phyloP scores from a whole-genome alignment of 2,113 vertebrate species.

The Phyllopteryx taeniolatus region DNA sequence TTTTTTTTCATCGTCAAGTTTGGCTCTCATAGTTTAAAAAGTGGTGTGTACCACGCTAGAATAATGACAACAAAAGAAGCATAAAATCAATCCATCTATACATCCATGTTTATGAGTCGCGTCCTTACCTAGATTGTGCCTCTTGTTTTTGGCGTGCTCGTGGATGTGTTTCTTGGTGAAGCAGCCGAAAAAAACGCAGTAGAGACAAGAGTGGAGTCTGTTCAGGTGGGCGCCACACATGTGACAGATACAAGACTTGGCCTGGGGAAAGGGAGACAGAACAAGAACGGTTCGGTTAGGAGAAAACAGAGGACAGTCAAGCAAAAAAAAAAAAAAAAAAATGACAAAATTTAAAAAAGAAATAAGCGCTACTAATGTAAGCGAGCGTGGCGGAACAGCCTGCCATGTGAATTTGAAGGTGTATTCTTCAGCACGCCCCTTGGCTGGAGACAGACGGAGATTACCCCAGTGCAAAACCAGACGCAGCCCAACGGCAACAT shows the following conservation, averaged over 20 bases:
- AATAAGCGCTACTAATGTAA: neutral
- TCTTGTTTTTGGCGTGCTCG: constrained; percentile 95
- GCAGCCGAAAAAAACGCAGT: constrained; percentile 98
- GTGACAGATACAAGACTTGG: constrained; percentile 77
- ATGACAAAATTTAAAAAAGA: neutral
- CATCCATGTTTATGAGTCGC: neutral
- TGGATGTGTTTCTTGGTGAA: constrained; percentile 99
- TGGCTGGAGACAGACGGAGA: constrained; percentile 28
- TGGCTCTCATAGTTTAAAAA: too few species aligned
- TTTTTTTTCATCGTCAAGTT: too few species aligned
- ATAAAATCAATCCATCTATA: neutral
- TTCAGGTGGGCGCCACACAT: constrained; percentile 82
- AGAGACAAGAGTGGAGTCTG: constrained; percentile 97
- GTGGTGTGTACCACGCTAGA: neutral
- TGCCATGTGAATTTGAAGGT: constrained; percentile 34
- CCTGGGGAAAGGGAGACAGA: constrained; percentile 44
- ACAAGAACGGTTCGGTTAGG: constrained; percentile 1
- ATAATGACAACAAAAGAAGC: neutral
- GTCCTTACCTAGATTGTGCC: constrained; percentile 95
- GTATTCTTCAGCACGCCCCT: constrained; percentile 26
- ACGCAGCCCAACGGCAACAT: constrained; percentile 32
- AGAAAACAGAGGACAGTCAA: constrained; percentile 21
- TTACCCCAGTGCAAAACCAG: constrained; percentile 42
- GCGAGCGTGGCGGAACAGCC: constrained; percentile 14
- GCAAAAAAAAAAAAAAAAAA: neutral